phyloP scores from a whole-genome alignment of 2,113 vertebrate genomes.

The Misgurnus mizolepis region DNA sequence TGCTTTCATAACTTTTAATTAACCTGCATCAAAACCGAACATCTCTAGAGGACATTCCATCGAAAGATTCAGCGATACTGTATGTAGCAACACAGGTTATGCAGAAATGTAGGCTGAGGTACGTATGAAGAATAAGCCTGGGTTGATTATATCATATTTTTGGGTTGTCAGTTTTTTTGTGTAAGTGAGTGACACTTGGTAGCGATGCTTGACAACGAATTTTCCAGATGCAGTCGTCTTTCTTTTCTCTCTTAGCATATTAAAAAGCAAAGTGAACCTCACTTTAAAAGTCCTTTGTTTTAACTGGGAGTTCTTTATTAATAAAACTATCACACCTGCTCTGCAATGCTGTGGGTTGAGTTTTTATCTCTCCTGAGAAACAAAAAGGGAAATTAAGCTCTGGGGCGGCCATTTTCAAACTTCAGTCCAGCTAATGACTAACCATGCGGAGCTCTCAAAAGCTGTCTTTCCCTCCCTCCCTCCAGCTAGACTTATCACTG shows the following conservation, averaged over 20 bases:
- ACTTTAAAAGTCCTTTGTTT: slow-evolving; percentile 24
- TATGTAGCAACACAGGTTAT: too few relatives aligned
- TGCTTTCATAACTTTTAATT: too few relatives aligned
- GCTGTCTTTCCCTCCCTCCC: slow-evolving; percentile 30
- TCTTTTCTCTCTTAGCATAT: slow-evolving; percentile 9
- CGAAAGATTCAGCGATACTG: too few relatives aligned
- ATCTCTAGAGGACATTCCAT: too few relatives aligned
- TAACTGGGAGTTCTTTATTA: slow-evolving; percentile 40
- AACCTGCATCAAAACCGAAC: too few relatives aligned
- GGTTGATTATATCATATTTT: neutral
- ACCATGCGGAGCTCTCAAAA: slow-evolving; percentile 36
- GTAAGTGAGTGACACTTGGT: too few relatives aligned
- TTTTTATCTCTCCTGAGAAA: slow-evolving; percentile 50
- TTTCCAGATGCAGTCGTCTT: slow-evolving; percentile 22
- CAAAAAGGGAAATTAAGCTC: slow-evolving; percentile 52
- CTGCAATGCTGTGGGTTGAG: slow-evolving; percentile 44
- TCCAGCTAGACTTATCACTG: slow-evolving; percentile 38
- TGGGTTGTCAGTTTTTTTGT: neutral
- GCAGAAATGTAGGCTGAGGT: too few relatives aligned
- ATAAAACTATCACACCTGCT: slow-evolving; percentile 54
- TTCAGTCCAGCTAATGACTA: slow-evolving; percentile 48
- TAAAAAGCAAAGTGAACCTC: slow-evolving; percentile 12
- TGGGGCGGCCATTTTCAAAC: slow-evolving; percentile 46
- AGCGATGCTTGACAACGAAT: neutral
- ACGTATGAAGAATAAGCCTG: too few relatives aligned